These are phyloP conservation scores for Oscheius sp. DNA, from an alignment of 1,140 invertebrate genomes.

Conservation along the genomic window DNA sequence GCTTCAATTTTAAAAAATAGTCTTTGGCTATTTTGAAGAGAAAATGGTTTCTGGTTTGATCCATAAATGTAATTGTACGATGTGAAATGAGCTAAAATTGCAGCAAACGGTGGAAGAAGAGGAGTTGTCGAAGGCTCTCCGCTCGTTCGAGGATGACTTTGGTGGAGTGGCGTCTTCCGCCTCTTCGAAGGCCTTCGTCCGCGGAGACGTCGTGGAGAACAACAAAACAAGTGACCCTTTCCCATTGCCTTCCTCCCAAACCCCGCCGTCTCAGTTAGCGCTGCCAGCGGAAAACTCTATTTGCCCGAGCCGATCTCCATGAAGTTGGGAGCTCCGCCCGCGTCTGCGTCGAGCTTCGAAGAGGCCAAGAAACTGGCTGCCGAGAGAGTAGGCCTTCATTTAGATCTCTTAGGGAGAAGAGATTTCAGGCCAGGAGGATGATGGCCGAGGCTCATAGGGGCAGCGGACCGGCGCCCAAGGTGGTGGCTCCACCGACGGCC, in stretches of 20 bases:
- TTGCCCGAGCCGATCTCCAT: slow-evolving; percentile 41
- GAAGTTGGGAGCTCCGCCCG: neutral
- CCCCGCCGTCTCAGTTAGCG: neutral
- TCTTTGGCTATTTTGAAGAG: too few species aligned
- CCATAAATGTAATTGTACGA: too few species aligned
- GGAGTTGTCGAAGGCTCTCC: slow-evolving; percentile 45
- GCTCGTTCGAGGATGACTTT: slow-evolving; percentile 50
- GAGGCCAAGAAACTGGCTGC: slow-evolving; percentile 44
- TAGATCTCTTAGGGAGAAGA: neutral
- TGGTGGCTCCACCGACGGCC: slow-evolving; percentile 12
- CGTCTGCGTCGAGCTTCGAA: slow-evolving; percentile 34
- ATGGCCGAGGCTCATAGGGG: slow-evolving; percentile 3
- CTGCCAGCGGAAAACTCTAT: slow-evolving; percentile 32
- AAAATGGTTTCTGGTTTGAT: too few species aligned
- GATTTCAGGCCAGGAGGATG: slow-evolving; percentile 29
- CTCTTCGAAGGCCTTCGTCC: slow-evolving; percentile 48
- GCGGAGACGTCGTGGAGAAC: slow-evolving; percentile 59
- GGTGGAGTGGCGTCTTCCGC: slow-evolving; percentile 21
- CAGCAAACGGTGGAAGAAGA: slow-evolving; percentile 54
- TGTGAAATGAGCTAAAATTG: neutral
- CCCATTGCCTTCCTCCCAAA: neutral
- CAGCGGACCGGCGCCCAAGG: slow-evolving; percentile 22
- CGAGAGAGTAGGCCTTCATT: slow-evolving; percentile 45
- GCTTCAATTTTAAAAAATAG: neutral
- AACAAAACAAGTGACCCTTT: slow-evolving; percentile 41